phyloP scores from a whole-genome alignment of 2,113 vertebrate species.

The Hippocampus guttulatus region DNA sequence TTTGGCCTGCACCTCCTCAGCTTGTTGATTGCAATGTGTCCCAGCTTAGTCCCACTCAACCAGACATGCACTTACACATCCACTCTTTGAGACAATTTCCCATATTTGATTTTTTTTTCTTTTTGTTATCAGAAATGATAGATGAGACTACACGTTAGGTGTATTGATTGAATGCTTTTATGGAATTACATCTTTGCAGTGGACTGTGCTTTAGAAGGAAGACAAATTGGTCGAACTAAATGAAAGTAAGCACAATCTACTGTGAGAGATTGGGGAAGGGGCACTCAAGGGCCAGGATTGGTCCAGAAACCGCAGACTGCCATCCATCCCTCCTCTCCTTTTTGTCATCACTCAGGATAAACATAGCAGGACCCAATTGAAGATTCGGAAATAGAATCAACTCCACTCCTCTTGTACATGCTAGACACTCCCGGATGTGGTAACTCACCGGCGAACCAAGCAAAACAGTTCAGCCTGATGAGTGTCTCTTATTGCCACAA shows the following conservation, averaged over 20 bases:
- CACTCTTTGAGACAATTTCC: slow-evolving; percentile 27
- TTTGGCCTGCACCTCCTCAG: slow-evolving; percentile 19
- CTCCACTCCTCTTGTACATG: slow-evolving; percentile 29
- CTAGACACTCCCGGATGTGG: slow-evolving; percentile 23
- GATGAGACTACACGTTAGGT: slow-evolving; percentile 67
- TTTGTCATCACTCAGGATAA: slow-evolving; percentile 45
- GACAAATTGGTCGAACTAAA: slow-evolving; percentile 73
- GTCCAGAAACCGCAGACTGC: slow-evolving; percentile 47
- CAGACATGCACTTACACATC: slow-evolving; percentile 23
- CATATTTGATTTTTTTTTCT: slow-evolving; percentile 47
- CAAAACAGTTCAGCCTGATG: slow-evolving; percentile 48
- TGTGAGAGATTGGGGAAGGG: slow-evolving; percentile 47
- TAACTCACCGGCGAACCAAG: slow-evolving; percentile 34
- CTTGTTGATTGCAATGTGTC: slow-evolving; percentile 29
- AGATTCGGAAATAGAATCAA: slow-evolving; percentile 55
- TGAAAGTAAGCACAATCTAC: slow-evolving; percentile 68
- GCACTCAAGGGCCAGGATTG: slow-evolving; percentile 47
- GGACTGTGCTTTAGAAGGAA: slow-evolving; percentile 62
- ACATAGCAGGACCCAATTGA: slow-evolving; percentile 38
- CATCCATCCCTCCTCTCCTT: slow-evolving; percentile 49
- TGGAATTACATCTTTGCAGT: slow-evolving; percentile 77
- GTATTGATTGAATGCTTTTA: slow-evolving; percentile 80
- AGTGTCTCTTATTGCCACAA: slow-evolving; percentile 54
- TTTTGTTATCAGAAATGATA: slow-evolving; percentile 69
- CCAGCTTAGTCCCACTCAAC: slow-evolving; percentile 13